Evolutionary conservation across 2,888 invertebrate species (phyloP).

Genomic region (Lasioglossum oenotherae): DNA sequence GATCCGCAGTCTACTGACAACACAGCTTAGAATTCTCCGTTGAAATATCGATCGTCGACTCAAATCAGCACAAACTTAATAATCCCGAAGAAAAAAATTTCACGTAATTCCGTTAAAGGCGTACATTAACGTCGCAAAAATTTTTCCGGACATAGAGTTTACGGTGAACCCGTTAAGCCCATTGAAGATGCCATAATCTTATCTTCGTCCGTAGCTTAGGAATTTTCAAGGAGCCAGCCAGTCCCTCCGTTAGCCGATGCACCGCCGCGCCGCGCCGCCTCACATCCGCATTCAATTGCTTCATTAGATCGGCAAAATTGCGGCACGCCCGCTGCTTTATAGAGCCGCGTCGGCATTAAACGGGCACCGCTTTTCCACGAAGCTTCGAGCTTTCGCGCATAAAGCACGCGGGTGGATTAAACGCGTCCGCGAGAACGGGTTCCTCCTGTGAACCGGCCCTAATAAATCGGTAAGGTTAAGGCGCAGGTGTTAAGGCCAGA

Average conservation of each 20-base stretch:
- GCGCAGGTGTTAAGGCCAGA: constrained; percentile 68
- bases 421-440: constrained; percentile 63
- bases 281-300: constrained; percentile 70
- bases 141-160: not conserved
- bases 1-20: not conserved
- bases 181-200: constrained; percentile 6
- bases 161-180: not conserved
- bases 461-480: constrained; percentile 74
- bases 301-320: constrained; percentile 77
- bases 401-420: constrained; percentile 68
- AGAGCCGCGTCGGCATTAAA: constrained; percentile 72
- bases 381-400: constrained; percentile 28
- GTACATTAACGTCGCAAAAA: not conserved
- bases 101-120: not conserved
- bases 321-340: constrained; percentile 78
- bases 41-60: not conserved
- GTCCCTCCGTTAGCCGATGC: constrained; percentile 29
- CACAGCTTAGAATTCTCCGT: not conserved
- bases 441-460: constrained; percentile 68
- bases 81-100: not conserved
- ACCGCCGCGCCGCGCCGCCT: not conserved
- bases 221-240: constrained; percentile 37
- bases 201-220: not conserved
- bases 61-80: not conserved
- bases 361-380: constrained; percentile 54